Base-by-base conservation (phyloP, 2,888 invertebrate species). In the Alloplasta piceator region DNA sequence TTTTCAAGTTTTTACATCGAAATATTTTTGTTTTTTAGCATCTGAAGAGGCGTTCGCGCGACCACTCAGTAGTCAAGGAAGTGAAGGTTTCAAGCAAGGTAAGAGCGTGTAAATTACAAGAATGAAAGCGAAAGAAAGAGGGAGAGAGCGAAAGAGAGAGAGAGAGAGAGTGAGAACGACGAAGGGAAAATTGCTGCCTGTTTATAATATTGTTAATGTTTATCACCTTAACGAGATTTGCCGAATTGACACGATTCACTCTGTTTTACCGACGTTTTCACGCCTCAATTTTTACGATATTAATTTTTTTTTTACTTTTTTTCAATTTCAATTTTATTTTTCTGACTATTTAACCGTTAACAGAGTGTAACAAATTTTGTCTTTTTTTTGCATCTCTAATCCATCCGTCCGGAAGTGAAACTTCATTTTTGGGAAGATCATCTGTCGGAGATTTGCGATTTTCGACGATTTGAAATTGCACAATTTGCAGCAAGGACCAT, bases 11-110 rank as follows among this genome's bases (percentile, higher is more conserved):
- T 58, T 50, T 14, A 26, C 26, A 26, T 26, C 26, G 3, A 26
- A 26, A 26, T 26, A 26, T 26, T 26, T 26, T 26, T 26, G 26
- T 26, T 56, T 86, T 86, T 79, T 83, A 91, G 91, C 89, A 85
- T 90, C 91, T 82, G 92, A 92, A 67, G 92, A 93, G 86, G 91
- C 92, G 88, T 92, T 92, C 85, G 91, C 92, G 82, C 91, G 92
- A 84, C 91, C 92, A 78, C 92, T 91, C 83, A 90, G 89, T 89
- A 91, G 91, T 88, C 91, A 91, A 87, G 91, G 89, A 78, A 92
- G 89, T 86, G 91, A 90, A 85, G 88, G 89, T 87, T 92, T 89
- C 86, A 91, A 91, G 84, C 90, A 91, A 91, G 91, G 91, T 92
- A 92, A 92, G 92, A 87, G 72, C 52, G 55, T 68, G 73, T 46